phyloP scores from a whole-genome alignment of 2,888 invertebrate genomes.

The Diarsia dahlii region DNA sequence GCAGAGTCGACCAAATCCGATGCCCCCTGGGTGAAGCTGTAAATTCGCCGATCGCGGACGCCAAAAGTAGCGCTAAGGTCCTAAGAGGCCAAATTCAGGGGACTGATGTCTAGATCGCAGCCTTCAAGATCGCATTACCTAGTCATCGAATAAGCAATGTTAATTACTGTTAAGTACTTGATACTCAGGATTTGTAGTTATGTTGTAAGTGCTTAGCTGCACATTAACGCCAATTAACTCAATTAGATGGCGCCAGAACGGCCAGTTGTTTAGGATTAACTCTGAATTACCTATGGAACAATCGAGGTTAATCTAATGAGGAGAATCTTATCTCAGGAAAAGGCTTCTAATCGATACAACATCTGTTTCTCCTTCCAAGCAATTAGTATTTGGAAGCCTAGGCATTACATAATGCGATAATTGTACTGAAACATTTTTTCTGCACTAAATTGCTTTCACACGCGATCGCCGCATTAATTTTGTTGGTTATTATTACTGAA shows the following conservation, averaged over 20 bases:
- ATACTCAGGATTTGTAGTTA: slow-evolving; percentile 49
- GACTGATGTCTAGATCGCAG: background rate
- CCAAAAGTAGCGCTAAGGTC: background rate
- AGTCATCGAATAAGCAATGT: slow-evolving; percentile 48
- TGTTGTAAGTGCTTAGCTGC: slow-evolving; percentile 56
- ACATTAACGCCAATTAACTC: slow-evolving; percentile 58
- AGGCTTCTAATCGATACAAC: background rate
- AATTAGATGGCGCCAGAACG: slow-evolving; percentile 52
- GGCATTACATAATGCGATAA: slow-evolving; percentile 47
- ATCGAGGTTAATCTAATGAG: slow-evolving; percentile 22
- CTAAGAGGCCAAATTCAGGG: background rate
- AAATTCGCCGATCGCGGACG: background rate
- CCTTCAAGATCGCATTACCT: slow-evolving; percentile 26
- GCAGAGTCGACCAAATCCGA: background rate
- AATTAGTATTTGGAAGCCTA: slow-evolving; percentile 32
- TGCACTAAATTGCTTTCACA: slow-evolving; percentile 63
- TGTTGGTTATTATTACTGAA: slow-evolving; percentile 66
- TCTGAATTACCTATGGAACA: slow-evolving; percentile 23
- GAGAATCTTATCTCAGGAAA: slow-evolving; percentile 5
- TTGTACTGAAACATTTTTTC: slow-evolving; percentile 49
- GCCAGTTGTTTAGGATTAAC: slow-evolving; percentile 39
- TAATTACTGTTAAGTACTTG: slow-evolving; percentile 45
- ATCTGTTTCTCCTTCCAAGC: slow-evolving; percentile 8
- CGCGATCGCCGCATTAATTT: slow-evolving; percentile 74
- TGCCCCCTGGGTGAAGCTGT: background rate